phyloP scores from a whole-genome alignment of 2,797 vertebrate species.

The Lagodon rhomboides region DNA sequence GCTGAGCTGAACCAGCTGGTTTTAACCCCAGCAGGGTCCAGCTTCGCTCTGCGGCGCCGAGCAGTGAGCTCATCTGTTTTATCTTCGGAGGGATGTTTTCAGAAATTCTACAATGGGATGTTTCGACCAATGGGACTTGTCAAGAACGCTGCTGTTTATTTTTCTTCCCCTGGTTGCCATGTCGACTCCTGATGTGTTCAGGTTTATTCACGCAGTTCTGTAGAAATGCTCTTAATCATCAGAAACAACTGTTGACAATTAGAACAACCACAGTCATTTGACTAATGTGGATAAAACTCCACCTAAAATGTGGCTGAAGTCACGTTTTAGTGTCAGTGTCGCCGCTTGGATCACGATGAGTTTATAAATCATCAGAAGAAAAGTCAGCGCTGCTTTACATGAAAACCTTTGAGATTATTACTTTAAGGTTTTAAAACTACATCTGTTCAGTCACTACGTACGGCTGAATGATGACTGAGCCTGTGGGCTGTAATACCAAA shows the following conservation, averaged over 20 bases:
- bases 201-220: not conserved
- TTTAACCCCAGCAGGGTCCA: slow-evolving; percentile 7
- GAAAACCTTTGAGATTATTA: too few relatives aligned
- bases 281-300: not conserved
- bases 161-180: slow-evolving; percentile 4
- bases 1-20: slow-evolving; percentile 18
- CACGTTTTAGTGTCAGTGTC: not conserved
- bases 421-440: too few relatives aligned
- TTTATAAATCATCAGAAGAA: not conserved
- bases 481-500: too few relatives aligned
- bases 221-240: slow-evolving; percentile 14
- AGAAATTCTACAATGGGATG: slow-evolving; percentile 6
- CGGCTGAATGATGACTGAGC: too few relatives aligned
- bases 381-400: too few relatives aligned
- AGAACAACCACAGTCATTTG: slow-evolving; percentile 6
- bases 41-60: slow-evolving; percentile 24
- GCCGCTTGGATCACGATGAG: not conserved
- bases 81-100: slow-evolving; percentile 29
- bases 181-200: not conserved
- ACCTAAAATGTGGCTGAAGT: not conserved
- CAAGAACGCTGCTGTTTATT: slow-evolving; percentile 16
- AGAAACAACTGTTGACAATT: slow-evolving; percentile 29
- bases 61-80: slow-evolving; percentile 61
- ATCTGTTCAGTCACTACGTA: too few relatives aligned
- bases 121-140: slow-evolving; percentile 3